Percentiles rank a stretch among this genome's conserved stretches.
These are phyloP conservation scores for Dendroctonus valens DNA, from an alignment of 1,140 invertebrate genomes.

Conservation along the genomic window DNA sequence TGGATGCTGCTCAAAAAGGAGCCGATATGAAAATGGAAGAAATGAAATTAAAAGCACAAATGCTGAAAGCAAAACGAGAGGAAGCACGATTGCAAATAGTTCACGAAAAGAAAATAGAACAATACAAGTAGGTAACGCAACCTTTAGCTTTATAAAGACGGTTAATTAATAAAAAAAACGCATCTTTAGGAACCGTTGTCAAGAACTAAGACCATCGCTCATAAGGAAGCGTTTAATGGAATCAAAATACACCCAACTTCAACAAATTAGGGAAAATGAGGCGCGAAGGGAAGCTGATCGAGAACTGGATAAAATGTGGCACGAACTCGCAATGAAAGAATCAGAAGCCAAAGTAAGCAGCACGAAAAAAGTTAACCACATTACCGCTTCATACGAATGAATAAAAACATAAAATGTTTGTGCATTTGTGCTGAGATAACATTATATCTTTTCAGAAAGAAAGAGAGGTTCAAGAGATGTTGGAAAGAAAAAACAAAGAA, in stretches of 20 bases:
- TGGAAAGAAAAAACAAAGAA: constrained; percentile 35
- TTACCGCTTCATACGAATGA: too few species aligned
- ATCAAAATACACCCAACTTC: constrained; percentile 45
- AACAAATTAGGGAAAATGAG: constrained; percentile 49
- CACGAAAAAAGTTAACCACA: too few species aligned
- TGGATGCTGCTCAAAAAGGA: constrained; percentile 43
- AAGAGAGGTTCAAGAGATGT: constrained; percentile 42
- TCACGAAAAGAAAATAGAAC: constrained; percentile 45
- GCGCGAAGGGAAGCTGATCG: constrained; percentile 42
- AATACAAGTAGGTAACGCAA: constrained; percentile 41
- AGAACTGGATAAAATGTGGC: constrained; percentile 46
- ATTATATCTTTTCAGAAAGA: constrained; percentile 39
- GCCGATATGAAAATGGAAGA: constrained; percentile 40
- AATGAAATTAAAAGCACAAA: constrained; percentile 42
- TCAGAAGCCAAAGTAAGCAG: constrained; percentile 38
- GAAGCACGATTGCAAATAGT: constrained; percentile 45
- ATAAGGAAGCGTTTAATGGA: constrained; percentile 41
- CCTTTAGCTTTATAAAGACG: background rate
- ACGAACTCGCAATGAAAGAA: constrained; percentile 43
- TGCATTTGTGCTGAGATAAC: background rate
- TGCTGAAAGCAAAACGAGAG: constrained; percentile 42
- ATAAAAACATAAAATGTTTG: too few species aligned
- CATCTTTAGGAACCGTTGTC: constrained; percentile 38
- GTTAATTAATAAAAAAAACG: constrained; percentile 6
- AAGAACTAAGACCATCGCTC: constrained; percentile 40